Conservation (phyloP, 1,140 invertebrate species). For the Harpegnathos saltator region DNA sequence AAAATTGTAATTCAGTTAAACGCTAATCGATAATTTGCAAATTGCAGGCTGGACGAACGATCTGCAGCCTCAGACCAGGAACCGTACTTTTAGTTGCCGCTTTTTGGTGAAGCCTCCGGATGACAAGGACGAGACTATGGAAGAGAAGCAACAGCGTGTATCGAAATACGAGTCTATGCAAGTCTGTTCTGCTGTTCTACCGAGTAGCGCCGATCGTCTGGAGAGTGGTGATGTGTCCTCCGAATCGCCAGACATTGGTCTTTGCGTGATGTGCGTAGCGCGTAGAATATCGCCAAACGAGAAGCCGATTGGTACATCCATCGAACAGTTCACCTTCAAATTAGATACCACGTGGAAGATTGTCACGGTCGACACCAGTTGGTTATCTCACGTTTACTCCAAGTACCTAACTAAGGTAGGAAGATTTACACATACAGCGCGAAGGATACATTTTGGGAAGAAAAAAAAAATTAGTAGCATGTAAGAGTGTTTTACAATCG, state of each 20-base stretch:
- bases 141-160: slow-evolving; percentile 92
- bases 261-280: slow-evolving; percentile 92
- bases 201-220: slow-evolving; percentile 85
- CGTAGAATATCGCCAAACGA: slow-evolving; percentile 94
- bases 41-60: slow-evolving; percentile 86
- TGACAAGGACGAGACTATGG: slow-evolving; percentile 91
- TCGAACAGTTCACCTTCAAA: slow-evolving; percentile 97
- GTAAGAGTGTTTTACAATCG: no score
- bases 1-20: no score
- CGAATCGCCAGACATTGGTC: slow-evolving; percentile 87
- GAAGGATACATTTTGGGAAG: no score
- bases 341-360: slow-evolving; percentile 95
- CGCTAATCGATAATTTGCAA: no score
- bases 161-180: slow-evolving; percentile 92
- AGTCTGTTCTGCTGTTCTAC: slow-evolving; percentile 87
- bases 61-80: slow-evolving; percentile 86
- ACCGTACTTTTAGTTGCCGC: slow-evolving; percentile 92
- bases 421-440: slow-evolving; percentile 70
- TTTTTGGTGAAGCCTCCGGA: slow-evolving; percentile 94
- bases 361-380: slow-evolving; percentile 91
- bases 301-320: slow-evolving; percentile 89
- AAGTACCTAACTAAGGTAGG: slow-evolving; percentile 90
- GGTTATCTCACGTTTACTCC: slow-evolving; percentile 88
- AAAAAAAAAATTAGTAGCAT: no score
- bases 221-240: slow-evolving; percentile 86